Percentiles rank a stretch among this genome's conserved stretches.
phyloP scores from a whole-genome alignment of 2,797 vertebrate species.

The Oophaga sylvatica region DNA sequence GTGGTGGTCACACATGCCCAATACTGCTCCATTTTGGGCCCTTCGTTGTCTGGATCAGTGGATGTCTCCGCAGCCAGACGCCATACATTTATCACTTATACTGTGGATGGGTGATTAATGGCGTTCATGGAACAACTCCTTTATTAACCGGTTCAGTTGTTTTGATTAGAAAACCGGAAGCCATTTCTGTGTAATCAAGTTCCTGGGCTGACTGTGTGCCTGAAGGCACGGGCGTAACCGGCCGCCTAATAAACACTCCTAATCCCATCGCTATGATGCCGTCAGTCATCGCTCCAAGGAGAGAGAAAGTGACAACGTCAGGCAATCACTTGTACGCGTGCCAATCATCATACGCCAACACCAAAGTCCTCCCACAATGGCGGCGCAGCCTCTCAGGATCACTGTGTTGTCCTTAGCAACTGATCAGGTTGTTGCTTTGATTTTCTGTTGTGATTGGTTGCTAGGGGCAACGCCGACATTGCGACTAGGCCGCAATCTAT shows the following conservation, averaged over 20 bases:
- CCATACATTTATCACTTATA: no score
- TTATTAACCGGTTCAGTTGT: background rate
- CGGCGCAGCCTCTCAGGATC: no score
- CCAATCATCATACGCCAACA: background rate
- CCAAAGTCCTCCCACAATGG: background rate
- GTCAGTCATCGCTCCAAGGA: background rate
- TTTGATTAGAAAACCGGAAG: background rate
- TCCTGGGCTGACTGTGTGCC: constrained; percentile 10
- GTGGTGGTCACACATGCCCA: no score
- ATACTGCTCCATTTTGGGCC: no score
- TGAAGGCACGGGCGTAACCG: constrained; percentile 26
- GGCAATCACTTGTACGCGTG: background rate
- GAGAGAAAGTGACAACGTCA: background rate
- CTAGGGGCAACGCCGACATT: no score
- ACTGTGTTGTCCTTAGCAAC: background rate
- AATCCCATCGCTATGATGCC: background rate
- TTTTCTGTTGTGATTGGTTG: no score
- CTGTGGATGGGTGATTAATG: no score
- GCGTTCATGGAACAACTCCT: background rate
- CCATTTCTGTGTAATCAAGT: background rate
- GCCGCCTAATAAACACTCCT: background rate
- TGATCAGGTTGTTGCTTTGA: no score
- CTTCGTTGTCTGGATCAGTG: no score
- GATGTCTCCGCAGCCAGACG: no score
- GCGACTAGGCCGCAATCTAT: background rate